Evolutionary conservation across 2,888 invertebrate genomes (phyloP), one percentile per base, ranked within the genome.

Genomic region (Odontocolon sp.): DNA sequence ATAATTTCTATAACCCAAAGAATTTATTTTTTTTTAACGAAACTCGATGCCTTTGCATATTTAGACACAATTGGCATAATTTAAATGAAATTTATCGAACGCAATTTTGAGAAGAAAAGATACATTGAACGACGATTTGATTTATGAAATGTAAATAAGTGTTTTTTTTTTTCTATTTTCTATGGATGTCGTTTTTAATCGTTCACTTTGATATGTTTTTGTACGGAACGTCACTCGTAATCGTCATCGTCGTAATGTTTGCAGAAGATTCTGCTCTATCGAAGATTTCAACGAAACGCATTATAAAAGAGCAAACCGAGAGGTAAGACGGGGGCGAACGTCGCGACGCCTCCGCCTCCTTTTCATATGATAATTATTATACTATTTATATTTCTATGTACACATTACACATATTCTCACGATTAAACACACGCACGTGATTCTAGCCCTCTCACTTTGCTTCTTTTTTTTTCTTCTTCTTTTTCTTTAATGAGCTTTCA

Each of bases 391-490:
- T 38, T 31, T 47, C 40, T 0, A 18, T 14, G 18, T 28, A 36
- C 28, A 11, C 16, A 23, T 11, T 42, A 23, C 26, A 26, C 4
- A 11, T 42, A 45, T 42, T 8, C 47, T 47, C 47, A n/a, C 11
- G n/a, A 21, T 11, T 9, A 33, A 33, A 33, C n/a, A n/a, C n/a
- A 1, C 33, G 33, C 33, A n/a, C 33, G 33, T n/a, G 23, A 26
- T 26, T n/a, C 63, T 11, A 18, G 47, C 16, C 57, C 74, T 75
- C 74, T 75, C 74, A 59, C 69, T 69, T 75, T 52, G 38, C 64
- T 69, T 52, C 33, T 63, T 38, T 40, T 57, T 63, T 23, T 3
- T 63, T 56, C 50, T 21, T 14, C 45, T 11, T 47, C n/a, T 66
- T 50, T 16, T 40, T 38, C 26, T 50, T 28, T 33, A 56, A 56